A percentile compares a stretch with the other conserved stretches of the same genome.
phyloP scores from a whole-genome alignment of 2,113 vertebrate genomes.

The Zeus faber region DNA sequence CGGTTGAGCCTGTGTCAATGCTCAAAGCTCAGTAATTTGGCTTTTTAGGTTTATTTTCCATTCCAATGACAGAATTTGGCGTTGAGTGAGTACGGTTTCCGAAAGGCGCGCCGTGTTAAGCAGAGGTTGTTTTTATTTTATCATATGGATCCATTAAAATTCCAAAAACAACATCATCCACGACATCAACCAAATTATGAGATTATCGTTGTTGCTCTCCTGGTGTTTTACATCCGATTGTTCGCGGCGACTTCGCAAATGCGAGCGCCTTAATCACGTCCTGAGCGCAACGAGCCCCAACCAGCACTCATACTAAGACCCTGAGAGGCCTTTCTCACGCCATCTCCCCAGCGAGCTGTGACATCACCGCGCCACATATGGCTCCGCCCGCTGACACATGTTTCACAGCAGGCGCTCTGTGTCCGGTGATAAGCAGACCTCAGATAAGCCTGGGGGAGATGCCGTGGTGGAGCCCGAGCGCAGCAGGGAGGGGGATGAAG shows the following conservation, averaged over 20 bases:
- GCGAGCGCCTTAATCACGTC: background rate
- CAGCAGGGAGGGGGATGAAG: slow-evolving; percentile 43
- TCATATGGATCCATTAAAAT: too few relatives aligned
- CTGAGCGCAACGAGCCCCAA: background rate
- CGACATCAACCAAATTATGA: too few relatives aligned
- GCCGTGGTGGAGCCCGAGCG: slow-evolving; percentile 24
- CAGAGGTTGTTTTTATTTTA: too few relatives aligned
- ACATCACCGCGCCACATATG: slow-evolving; percentile 30
- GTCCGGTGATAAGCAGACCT: slow-evolving; percentile 30
- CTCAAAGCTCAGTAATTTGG: too few relatives aligned
- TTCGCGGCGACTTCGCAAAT: background rate
- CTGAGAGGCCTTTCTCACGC: slow-evolving; percentile 6
- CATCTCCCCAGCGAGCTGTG: slow-evolving; percentile 1
- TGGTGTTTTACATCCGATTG: background rate
- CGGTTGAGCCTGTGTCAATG: too few relatives aligned
- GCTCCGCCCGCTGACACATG: slow-evolving; percentile 3
- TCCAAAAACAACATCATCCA: too few relatives aligned
- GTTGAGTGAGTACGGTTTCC: too few relatives aligned
- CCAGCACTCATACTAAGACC: slow-evolving; percentile 11
- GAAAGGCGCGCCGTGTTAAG: too few relatives aligned
- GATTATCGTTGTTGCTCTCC: too few relatives aligned
- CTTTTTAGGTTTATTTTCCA: too few relatives aligned
- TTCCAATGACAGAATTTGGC: too few relatives aligned
- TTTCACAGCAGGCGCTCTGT: slow-evolving; percentile 27
- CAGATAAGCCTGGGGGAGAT: slow-evolving; percentile 46